Base-by-base conservation (phyloP, 2,797 vertebrate genomes). In the Cephalopachus bancanus region DNA sequence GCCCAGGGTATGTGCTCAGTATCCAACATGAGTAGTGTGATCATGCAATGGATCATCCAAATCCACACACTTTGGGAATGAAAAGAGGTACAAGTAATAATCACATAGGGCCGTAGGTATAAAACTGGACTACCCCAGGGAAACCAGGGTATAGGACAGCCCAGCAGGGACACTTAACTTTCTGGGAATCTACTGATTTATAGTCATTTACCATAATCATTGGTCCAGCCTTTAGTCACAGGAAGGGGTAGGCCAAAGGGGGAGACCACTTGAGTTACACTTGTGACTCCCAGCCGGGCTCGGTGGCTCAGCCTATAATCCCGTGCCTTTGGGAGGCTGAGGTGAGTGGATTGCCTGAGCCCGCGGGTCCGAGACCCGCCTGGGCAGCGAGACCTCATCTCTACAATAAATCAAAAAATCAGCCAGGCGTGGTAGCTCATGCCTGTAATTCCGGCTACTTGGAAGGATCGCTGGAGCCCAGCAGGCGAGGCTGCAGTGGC, bases 91-190 rank as follows among this genome's bases (percentile, higher is more conserved):
- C 7, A 8, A 22, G 53, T 30, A 64, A 78, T 55, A 24, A 55
- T 51, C 71, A 22, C 0, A 0, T 22, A 16, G 33, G 33, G 22
- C 9, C 49, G 11, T 2, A 15, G 20, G 0, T 11, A 10, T 37
- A 53, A 55, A 88, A 9, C 10, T 17, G 57, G 33, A 62, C 62
- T 2, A 10, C 72, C 20, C 65, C 51, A n/a, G 65, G 30, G 19
- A 79, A 30, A 59, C 53, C 59, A 59, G 59, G 10, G 19, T 5
- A 0, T 22, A 33, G 2, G 5, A 37, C 51, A 55, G 3, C 51
- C 11, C 10, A 53, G 5, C 11, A 74, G n/a, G n/a, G 16, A 83
- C 55, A 28, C 0, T 33, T 5, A 7, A 0, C 4, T 79, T 62
- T 55, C 57, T 89, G 37, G 53, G 92, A 85, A 69, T 5, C 59